Conservation (phyloP, 2,113 vertebrate genomes). For the Dasyurus viverrinus region DNA sequence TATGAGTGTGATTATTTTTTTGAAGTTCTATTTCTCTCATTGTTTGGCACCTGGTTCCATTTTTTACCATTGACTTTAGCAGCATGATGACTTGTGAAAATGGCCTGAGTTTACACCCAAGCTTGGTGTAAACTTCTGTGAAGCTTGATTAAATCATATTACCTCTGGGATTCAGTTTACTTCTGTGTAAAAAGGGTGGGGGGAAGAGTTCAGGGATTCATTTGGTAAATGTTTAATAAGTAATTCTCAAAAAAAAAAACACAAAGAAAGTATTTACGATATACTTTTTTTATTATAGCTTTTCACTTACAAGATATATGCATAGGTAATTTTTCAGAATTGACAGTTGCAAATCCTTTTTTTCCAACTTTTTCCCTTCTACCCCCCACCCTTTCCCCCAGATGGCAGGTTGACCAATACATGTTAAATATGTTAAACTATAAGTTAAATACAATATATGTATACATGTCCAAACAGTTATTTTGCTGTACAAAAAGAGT, state of each 20-base stretch:
- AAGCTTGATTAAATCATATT: background rate
- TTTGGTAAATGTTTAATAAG: background rate
- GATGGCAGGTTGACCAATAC: no score
- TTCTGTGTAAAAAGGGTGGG: background rate
- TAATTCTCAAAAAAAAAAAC: background rate
- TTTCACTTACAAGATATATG: no score
- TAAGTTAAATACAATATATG: no score
- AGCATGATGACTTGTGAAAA: background rate
- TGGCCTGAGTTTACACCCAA: background rate
- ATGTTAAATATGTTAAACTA: no score
- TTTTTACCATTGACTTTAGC: background rate
- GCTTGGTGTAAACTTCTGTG: background rate
- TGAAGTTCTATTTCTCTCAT: conserved; percentile 21
- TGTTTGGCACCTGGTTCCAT: background rate
- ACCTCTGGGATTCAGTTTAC: background rate
- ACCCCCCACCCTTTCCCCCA: no score
- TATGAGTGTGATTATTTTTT: background rate
- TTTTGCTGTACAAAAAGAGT: no score
- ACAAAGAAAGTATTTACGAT: background rate
- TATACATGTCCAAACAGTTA: no score
- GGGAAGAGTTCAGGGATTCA: background rate
- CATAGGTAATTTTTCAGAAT: no score
- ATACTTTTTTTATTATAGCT: background rate
- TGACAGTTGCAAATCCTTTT: no score
- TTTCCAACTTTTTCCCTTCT: no score